Percentiles rank a stretch among this genome's conserved stretches.
These are phyloP conservation scores for Melanotaenia trifasciata DNA, from an alignment of 2,797 vertebrate genomes.

Conservation along the genomic window DNA sequence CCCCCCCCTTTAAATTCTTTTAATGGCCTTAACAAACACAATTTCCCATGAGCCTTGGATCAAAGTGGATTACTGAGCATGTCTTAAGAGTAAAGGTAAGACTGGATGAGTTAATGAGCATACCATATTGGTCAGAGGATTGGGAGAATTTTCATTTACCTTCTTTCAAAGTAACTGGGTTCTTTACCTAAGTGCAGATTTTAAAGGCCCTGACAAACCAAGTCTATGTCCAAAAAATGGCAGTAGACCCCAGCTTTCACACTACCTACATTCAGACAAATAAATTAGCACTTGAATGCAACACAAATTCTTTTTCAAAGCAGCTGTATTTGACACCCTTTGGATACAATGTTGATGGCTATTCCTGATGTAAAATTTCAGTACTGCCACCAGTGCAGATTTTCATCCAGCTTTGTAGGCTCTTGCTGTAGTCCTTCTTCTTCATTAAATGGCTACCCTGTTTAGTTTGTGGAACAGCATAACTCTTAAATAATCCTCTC, in stretches of 20 bases:
- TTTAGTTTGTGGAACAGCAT: slow-evolving; percentile 7
- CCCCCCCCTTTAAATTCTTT: no score
- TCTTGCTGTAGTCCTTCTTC: no score
- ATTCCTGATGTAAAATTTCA: neutral
- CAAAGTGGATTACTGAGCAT: no score
- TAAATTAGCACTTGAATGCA: neutral
- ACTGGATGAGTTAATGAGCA: no score
- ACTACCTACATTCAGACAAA: neutral
- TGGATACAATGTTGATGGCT: neutral
- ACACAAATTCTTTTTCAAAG: neutral
- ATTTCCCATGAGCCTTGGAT: no score
- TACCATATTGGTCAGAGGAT: no score
- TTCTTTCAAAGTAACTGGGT: neutral
- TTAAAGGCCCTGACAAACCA: no score
- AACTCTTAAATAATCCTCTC: slow-evolving; percentile 35
- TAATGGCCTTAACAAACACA: no score
- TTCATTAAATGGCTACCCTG: neutral
- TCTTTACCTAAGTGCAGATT: neutral
- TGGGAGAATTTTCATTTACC: neutral
- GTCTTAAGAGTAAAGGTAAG: no score
- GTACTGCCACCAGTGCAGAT: neutral
- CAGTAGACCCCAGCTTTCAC: no score
- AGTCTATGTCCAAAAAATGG: no score
- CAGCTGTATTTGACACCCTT: neutral
- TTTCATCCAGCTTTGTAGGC: neutral